These are phyloP conservation scores for Axis porcinus DNA, from an alignment of 2,113 vertebrate species.

Conservation along the genomic window DNA sequence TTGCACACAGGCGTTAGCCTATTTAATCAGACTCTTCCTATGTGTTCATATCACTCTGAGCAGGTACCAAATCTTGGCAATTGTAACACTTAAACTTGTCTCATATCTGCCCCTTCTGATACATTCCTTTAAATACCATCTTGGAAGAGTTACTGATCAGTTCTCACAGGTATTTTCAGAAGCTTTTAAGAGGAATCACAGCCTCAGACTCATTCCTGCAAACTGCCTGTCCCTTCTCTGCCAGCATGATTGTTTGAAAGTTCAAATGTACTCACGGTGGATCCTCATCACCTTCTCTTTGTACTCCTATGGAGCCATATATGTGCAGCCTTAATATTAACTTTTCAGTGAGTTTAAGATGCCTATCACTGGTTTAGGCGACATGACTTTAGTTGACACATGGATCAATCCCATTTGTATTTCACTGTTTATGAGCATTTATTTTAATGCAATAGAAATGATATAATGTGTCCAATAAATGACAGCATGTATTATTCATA, in stretches of 20 bases:
- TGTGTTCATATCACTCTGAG: neutral
- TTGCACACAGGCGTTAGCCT: neutral
- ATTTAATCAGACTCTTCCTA: neutral
- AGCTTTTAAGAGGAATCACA: neutral
- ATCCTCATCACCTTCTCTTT: accelerated
- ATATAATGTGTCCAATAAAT: neutral
- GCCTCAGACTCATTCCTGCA: neutral
- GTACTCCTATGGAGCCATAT: accelerated
- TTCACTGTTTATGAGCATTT: neutral
- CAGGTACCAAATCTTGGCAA: neutral
- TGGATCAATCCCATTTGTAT: neutral
- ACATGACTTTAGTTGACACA: neutral
- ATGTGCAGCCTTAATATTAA: neutral
- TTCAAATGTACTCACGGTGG: accelerated
- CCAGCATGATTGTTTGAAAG: neutral
- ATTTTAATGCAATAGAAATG: neutral
- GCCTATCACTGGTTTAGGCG: too few species aligned
- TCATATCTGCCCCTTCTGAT: neutral
- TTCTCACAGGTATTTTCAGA: neutral
- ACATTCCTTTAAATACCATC: accelerated
- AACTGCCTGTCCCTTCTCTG: neutral
- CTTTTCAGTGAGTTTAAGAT: neutral
- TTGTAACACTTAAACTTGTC: neutral
- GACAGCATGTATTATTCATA: neutral
- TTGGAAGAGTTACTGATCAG: neutral